Evolutionary conservation across 1,140 invertebrate species (phyloP).

Genomic region (Bradynema listronoti): DNA sequence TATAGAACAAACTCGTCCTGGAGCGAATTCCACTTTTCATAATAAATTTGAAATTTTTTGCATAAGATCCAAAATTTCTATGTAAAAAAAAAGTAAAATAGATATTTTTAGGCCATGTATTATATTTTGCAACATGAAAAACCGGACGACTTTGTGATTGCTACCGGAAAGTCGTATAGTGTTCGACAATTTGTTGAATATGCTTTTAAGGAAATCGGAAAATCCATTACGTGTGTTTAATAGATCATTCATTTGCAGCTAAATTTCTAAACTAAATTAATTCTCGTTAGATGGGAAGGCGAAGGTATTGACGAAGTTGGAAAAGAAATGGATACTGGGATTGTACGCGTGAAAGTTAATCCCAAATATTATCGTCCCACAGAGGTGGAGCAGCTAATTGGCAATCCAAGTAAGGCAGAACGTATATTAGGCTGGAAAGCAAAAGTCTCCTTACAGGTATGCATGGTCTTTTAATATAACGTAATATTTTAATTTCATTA

Average conservation of each 20-base stretch:
- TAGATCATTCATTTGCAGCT: slow-evolving; percentile 11
- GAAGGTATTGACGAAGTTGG: slow-evolving; percentile 76
- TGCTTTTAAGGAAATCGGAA: slow-evolving; percentile 69
- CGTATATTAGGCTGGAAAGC: slow-evolving; percentile 78
- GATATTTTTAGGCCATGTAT: slow-evolving; percentile 88
- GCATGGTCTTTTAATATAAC: slow-evolving; percentile 3
- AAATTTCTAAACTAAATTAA: slow-evolving; percentile 15
- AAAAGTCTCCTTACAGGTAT: slow-evolving; percentile 69
- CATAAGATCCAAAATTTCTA: slow-evolving; percentile 1
- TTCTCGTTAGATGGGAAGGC: slow-evolving; percentile 72
- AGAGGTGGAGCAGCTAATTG: slow-evolving; percentile 87
- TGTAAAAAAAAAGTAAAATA: too few species aligned
- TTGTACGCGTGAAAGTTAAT: slow-evolving; percentile 81
- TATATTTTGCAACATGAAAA: slow-evolving; percentile 88
- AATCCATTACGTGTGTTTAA: slow-evolving; percentile 61
- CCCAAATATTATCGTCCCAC: slow-evolving; percentile 91
- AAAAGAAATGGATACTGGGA: slow-evolving; percentile 71
- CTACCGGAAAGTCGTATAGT: slow-evolving; percentile 86
- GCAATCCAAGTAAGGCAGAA: slow-evolving; percentile 82
- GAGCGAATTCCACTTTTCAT: too few species aligned
- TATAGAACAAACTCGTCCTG: too few species aligned
- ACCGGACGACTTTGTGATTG: slow-evolving; percentile 93
- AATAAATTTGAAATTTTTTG: slow-evolving; percentile 10
- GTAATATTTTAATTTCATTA: slow-evolving; percentile 9
- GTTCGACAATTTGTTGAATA: slow-evolving; percentile 91